Base-by-base conservation (phyloP, 2,113 vertebrate species). In the Plectropomus leopardus region DNA sequence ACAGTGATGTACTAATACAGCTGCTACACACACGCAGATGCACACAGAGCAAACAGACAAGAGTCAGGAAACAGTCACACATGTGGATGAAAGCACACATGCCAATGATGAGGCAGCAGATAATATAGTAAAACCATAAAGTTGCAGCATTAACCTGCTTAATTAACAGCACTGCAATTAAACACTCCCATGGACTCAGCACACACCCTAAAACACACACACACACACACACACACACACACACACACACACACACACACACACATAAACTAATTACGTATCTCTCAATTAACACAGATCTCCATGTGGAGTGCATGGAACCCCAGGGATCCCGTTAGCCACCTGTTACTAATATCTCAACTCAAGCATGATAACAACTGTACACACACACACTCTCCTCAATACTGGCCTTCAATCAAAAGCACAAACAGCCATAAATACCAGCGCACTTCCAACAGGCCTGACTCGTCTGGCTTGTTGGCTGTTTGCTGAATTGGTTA, bases 291-390 rank as follows among this genome's bases (percentile, higher is more conserved):
- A 93, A 76, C 89, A 76, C 72, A 61, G 70, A 88, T 90, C 83
- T 90, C 70, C 73, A 80, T 75, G 85, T 89, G 86, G 86, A 92
- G 89, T 85, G 70, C 57, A 79, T 40, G 45, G 47, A 87, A 80
- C 87, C 87, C 85, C 67, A 40, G 85, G 84, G 91, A 91, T 83
- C 55, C 88, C 80, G 88, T 92, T 90, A 89, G 82, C 83, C 92
- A 92, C 91, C 92, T 92, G 90, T 90, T 92, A 78, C 78, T 87
- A 92, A 93, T 91, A 91, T 92, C 78, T 87, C 78, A 87, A 72
- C 82, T 80, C 84, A 69, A 83, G 80, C 64, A 44, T 83, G 78
- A 76, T 88, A 70, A 75, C 73, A 88, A 73, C 59, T 69, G 57
- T 4, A 51, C 77, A 76, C 81, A 64, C 28, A 69, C 32, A 63